Evolutionary conservation across 2,888 invertebrate genomes (phyloP), one percentile per base, ranked within the genome.

Genomic region (Xanthia icteritia): DNA sequence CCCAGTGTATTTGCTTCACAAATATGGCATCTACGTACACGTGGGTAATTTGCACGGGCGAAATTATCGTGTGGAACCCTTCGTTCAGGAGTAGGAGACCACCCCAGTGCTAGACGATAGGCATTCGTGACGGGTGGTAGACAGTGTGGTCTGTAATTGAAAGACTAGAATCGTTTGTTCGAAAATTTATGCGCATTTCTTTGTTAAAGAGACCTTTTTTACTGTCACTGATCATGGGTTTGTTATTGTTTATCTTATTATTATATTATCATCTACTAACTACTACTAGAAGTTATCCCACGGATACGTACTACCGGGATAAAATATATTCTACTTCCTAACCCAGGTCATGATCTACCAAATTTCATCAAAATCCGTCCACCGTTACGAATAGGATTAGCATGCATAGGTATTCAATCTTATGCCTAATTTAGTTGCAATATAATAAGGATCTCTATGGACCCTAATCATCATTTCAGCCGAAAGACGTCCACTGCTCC

Each of bases 1-100:
- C 76, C 79, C 81, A 85, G 79, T 90, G 77, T 90, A 93, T 92
- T 93, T 90, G 91, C 93, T 92, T 89, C 90, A 92, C 90, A 92
- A 93, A 92, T 91, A 91, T 80, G 81, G 77, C 48, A 79, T 77
- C 79, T 79, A 77, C 67, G 76, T 36, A 39, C 66, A 39, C 13
- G n/a, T 83, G 77, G 79, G 85, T 89, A 91, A 92, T 93, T 92
- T 91, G 88, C 86, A 72, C 84, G 88, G 90, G 90, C 88, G 86
- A 89, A 91, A 91, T 92, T 90, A 92, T 92, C 85, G 86, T 86
- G 80, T 88, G 87, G 88, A 39, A 54, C 39, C 71, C 63, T 65
- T 39, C 45, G 67, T 70, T 64, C 39, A 73, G 64, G n/a, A 76
- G 66, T 31, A 64, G 45, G 13, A 63, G 61, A 64, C 48, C 71